phyloP scores from a whole-genome alignment of 2,113 vertebrate species.

The Cathartes aura region DNA sequence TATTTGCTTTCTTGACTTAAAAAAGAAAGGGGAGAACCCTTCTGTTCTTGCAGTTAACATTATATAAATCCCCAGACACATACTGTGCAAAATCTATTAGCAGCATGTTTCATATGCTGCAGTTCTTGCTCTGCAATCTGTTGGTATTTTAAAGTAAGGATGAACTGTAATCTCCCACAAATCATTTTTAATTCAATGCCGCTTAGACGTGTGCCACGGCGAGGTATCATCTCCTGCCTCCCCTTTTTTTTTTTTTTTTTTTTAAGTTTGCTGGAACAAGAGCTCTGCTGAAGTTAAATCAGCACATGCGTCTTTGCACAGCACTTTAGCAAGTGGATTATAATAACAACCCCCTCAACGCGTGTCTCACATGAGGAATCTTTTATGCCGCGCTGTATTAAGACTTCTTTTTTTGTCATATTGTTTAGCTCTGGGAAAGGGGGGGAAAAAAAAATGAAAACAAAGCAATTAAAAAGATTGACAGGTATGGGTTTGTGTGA shows the following conservation, averaged over 20 bases:
- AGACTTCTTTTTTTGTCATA: conserved; percentile 80
- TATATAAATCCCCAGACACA: conserved; percentile 53
- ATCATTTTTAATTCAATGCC: conserved; percentile 39
- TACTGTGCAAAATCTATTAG: conserved; percentile 52
- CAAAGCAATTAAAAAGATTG: conserved; percentile 97
- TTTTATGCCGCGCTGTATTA: conserved; percentile 74
- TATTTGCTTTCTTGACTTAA: conserved; percentile 15
- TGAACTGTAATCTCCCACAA: conserved; percentile 31
- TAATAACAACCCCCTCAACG: conserved; percentile 49
- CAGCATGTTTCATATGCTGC: conserved; percentile 44
- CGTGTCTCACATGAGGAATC: conserved; percentile 64
- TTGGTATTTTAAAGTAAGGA: conserved; percentile 35
- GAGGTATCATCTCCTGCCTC: background rate
- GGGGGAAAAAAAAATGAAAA: conserved; percentile 66
- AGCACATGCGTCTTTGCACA: conserved; percentile 60
- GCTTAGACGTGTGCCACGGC: background rate
- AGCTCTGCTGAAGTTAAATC: conserved; percentile 58
- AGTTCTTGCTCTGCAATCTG: conserved; percentile 39
- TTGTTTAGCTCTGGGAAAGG: conserved; percentile 76
- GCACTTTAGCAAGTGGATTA: conserved; percentile 62
- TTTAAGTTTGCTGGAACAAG: conserved; percentile 51
- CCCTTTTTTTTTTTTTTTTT: background rate
- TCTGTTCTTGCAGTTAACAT: conserved; percentile 42
- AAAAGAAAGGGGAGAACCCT: background rate
- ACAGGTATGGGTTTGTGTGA: conserved; percentile 94